Evolutionary conservation across 2,113 vertebrate species (phyloP).

Genomic region (Phrynosoma platyrhinos): DNA sequence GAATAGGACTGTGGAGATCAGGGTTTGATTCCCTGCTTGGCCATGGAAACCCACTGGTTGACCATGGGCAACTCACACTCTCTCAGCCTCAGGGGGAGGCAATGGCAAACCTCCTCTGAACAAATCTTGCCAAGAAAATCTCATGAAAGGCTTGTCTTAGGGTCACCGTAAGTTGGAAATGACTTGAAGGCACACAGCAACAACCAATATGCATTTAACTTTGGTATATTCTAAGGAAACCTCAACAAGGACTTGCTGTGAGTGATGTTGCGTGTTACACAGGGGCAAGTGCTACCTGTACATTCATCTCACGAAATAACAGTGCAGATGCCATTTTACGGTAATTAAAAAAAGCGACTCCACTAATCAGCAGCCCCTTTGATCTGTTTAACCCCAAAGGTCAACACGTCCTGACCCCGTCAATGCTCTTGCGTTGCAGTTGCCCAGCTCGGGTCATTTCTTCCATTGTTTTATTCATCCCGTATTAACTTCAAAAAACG

Average conservation of each 20-base stretch:
- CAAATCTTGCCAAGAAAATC: too few relatives aligned
- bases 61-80: too few relatives aligned
- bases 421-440: constrained; percentile 73
- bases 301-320: constrained; percentile 61
- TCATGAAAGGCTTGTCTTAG: too few relatives aligned
- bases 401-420: constrained; percentile 79
- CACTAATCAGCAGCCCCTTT: constrained; percentile 77
- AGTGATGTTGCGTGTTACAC: constrained; percentile 56
- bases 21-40: too few relatives aligned
- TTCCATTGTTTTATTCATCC: constrained; percentile 79
- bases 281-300: constrained; percentile 61
- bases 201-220: not conserved
- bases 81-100: too few relatives aligned
- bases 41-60: too few relatives aligned
- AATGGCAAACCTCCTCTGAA: too few relatives aligned
- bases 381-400: constrained; percentile 84
- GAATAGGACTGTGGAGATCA: too few relatives aligned
- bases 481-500: constrained; percentile 82
- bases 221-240: constrained; percentile 55
- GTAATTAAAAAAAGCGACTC: constrained; percentile 76
- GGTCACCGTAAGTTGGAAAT: too few relatives aligned
- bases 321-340: constrained; percentile 72
- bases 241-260: constrained; percentile 7
- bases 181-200: too few relatives aligned
- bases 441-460: constrained; percentile 74